Evolutionary conservation across 2,797 vertebrate species (phyloP), one percentile per base, ranked within the genome.

Genomic region (Sebastes iracundus): DNA sequence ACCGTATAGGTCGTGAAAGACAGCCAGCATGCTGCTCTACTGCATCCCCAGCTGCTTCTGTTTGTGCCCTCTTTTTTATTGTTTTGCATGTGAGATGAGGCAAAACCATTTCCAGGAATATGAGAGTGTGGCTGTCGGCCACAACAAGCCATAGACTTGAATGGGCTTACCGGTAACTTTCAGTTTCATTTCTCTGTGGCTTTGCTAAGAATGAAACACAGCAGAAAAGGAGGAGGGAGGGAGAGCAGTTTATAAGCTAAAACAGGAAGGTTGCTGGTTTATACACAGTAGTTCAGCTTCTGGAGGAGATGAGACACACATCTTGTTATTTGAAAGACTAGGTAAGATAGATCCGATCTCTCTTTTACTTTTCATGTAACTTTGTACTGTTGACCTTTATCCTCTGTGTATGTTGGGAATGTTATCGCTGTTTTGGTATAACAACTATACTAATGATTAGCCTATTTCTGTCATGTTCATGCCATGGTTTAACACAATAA

Each of bases 121-220:
- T 56, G 75, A 82, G 46, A 77, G 74, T 53, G 7, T 32, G 25
- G 1, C 55, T 52, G 9, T 11, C 18, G 32, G 16, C 11, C 52
- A 35, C 8, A 28, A 4, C 12, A 5, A 46, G 67, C 16, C 2
- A 32, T 22, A 23, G 30, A 20, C 2, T 12, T 52, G 28, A 28
- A 53, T 53, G 6, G 63, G 28, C 20, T 4, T n/a, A 27, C 10
- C 3, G 4, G 49, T 71, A 7, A 56, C 79, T 91, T 93, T 94
- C 88, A 74, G 64, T 94, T 94, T 93, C 80, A 0, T 90, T 94
- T 94, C 90, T 90, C 32, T 28, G 1, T 18, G 2, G 1, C 2
- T 80, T 62, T 8, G 25, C 77, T 52, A 9, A 62, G 62, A 85
- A 71, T 25, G 67, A 78, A 82, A 83, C 61, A 20, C 27, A 72